A percentile compares a stretch with the other conserved stretches of the same genome.
phyloP scores from a whole-genome alignment of 2,797 vertebrate genomes.

The Parotocinclus haroldoi region DNA sequence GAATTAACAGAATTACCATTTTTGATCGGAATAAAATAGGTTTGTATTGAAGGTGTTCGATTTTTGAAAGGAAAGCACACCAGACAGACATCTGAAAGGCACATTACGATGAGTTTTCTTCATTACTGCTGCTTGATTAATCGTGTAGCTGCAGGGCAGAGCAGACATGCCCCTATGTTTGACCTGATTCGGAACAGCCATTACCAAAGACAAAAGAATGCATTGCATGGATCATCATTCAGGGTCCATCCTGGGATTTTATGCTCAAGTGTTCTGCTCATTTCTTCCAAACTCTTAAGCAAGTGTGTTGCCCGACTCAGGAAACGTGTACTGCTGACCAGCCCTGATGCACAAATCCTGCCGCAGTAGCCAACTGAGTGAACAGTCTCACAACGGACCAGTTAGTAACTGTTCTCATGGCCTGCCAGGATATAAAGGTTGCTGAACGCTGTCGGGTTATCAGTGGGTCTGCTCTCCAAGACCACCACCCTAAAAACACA shows the following conservation, averaged over 20 bases:
- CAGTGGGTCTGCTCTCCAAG: slow-evolving; percentile 92
- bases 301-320: background rate
- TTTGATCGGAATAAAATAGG: slow-evolving; percentile 11
- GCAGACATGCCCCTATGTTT: slow-evolving; percentile 5
- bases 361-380: background rate
- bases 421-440: slow-evolving; percentile 98
- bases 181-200: slow-evolving; percentile 16
- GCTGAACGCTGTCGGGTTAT: slow-evolving; percentile 90
- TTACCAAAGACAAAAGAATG: slow-evolving; percentile 3
- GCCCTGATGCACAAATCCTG: slow-evolving; percentile 14
- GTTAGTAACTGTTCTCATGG: slow-evolving; percentile 97
- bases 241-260: slow-evolving; percentile 8
- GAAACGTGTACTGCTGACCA: slow-evolving; percentile 1
- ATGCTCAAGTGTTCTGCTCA: background rate
- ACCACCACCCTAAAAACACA: slow-evolving; percentile 85
- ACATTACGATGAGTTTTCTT: slow-evolving; percentile 26
- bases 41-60: background rate
- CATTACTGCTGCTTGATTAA: slow-evolving; percentile 20
- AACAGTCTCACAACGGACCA: slow-evolving; percentile 17
- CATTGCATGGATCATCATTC: slow-evolving; percentile 10
- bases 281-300: slow-evolving; percentile 1
- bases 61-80: slow-evolving; percentile 17
- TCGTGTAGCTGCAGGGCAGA: slow-evolving; percentile 1
- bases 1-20: too few relatives aligned
- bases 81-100: slow-evolving; percentile 30